Conservation (phyloP, 1,140 invertebrate genomes). For the Hylaeus anthracinus region DNA sequence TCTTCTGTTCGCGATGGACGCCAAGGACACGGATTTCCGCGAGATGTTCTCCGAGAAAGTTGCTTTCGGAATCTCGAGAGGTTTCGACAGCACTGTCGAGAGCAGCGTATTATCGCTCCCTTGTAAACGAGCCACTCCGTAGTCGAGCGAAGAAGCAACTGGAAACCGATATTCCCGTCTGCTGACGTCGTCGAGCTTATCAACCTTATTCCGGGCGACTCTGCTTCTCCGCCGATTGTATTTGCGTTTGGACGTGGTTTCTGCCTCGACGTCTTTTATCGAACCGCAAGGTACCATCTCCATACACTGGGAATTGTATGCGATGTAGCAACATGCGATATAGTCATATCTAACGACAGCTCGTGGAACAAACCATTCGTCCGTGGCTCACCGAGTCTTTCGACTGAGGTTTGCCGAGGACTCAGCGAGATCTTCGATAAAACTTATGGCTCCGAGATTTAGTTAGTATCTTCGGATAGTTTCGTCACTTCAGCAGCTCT, state of each 20-base stretch:
- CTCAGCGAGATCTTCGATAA: too few species aligned
- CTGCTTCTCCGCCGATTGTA: background rate
- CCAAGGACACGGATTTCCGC: background rate
- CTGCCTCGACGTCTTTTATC: background rate
- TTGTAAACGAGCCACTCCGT: slow-evolving; percentile 6
- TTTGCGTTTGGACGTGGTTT: background rate
- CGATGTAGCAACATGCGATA: too few species aligned
- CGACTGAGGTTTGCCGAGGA: too few species aligned
- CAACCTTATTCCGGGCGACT: background rate
- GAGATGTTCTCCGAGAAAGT: background rate
- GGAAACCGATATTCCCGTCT: background rate
- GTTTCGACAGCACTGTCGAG: background rate
- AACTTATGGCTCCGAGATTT: too few species aligned
- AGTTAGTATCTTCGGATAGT: too few species aligned
- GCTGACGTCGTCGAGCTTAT: background rate
- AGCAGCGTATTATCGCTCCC: slow-evolving; percentile 19
- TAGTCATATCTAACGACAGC: too few species aligned
- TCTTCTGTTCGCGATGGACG: background rate
- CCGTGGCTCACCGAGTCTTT: too few species aligned
- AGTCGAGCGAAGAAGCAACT: background rate
- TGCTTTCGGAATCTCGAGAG: background rate
- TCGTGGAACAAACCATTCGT: too few species aligned
- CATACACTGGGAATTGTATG: too few species aligned
- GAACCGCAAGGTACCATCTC: background rate
- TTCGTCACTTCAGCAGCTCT: too few species aligned